Percentiles rank a stretch among this genome's conserved stretches.
Evolutionary conservation across 1,140 invertebrate species (phyloP).

Genomic region (Temnothorax longispinosus): DNA sequence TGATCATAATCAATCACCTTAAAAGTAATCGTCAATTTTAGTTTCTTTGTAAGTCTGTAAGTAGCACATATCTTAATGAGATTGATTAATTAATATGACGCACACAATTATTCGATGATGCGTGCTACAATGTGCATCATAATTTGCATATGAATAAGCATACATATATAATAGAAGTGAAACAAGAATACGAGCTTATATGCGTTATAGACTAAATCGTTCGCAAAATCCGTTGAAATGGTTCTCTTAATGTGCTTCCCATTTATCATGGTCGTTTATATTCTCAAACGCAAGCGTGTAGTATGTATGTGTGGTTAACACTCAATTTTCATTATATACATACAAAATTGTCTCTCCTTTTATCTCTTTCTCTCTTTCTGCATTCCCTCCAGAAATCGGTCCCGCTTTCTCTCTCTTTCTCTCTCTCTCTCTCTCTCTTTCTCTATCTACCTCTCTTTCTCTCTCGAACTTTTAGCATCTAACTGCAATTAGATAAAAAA

Average conservation of each 20-base stretch:
- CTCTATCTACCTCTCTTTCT: conserved; percentile 48
- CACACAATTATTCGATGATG: neutral
- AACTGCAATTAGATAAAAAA: conserved; percentile 78
- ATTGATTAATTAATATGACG: neutral
- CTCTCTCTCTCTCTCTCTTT: conserved; percentile 60
- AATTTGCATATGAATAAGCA: neutral
- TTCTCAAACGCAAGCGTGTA: neutral
- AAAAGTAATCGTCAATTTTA: neutral
- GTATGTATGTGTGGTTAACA: conserved; percentile 58
- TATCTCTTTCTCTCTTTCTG: conserved; percentile 68
- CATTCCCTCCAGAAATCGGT: too few relatives aligned
- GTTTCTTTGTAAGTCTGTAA: neutral
- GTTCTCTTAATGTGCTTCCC: neutral
- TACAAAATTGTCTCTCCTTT: conserved; percentile 74
- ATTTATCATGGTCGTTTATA: conserved; percentile 2
- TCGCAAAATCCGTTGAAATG: neutral
- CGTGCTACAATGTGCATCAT: neutral
- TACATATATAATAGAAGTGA: conserved; percentile 7
- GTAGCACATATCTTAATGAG: neutral
- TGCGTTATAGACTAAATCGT: conserved; percentile 15
- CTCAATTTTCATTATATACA: conserved; percentile 76
- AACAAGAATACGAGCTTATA: neutral
- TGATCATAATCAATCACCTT: neutral
- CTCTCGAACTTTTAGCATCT: conserved; percentile 75
- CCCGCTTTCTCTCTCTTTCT: conserved; percentile 56